A percentile compares a stretch with the other conserved stretches of the same genome.
Evolutionary conservation across 2,113 vertebrate genomes (phyloP).

Genomic region (Lycaon pictus): DNA sequence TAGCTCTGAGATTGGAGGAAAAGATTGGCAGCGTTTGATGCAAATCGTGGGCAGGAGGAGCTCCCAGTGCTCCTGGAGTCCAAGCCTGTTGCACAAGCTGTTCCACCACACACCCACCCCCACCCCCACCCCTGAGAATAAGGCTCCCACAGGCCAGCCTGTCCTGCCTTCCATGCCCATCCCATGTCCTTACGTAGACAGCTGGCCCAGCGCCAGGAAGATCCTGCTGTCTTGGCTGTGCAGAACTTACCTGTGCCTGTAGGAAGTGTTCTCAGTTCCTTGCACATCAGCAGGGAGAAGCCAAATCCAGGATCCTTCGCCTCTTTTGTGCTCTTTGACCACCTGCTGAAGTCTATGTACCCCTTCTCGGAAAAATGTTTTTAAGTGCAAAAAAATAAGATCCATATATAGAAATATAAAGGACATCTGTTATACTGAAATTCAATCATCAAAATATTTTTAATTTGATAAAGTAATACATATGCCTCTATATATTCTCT

Average conservation of each 20-base stretch:
- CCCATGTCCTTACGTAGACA: rapidly evolving
- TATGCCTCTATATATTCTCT: background rate
- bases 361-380: background rate
- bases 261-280: background rate
- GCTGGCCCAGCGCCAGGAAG: background rate
- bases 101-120: background rate
- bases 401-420: background rate
- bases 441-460: slow-evolving; percentile 26
- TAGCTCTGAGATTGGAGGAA: background rate
- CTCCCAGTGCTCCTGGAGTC: background rate
- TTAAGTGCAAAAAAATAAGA: slow-evolving; percentile 16
- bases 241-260: background rate
- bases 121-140: too few relatives aligned
- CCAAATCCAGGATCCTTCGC: background rate
- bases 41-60: background rate
- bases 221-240: background rate
- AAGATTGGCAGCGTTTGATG: background rate
- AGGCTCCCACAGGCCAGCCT: background rate
- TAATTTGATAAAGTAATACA: background rate
- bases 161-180: background rate
- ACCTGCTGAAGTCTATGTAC: background rate
- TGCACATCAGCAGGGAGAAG: background rate
- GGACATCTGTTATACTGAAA: background rate
- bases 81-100: background rate
- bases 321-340: background rate